Evolutionary conservation across 1,140 invertebrate species (phyloP).

Genomic region (Chironomus striatipennis): DNA sequence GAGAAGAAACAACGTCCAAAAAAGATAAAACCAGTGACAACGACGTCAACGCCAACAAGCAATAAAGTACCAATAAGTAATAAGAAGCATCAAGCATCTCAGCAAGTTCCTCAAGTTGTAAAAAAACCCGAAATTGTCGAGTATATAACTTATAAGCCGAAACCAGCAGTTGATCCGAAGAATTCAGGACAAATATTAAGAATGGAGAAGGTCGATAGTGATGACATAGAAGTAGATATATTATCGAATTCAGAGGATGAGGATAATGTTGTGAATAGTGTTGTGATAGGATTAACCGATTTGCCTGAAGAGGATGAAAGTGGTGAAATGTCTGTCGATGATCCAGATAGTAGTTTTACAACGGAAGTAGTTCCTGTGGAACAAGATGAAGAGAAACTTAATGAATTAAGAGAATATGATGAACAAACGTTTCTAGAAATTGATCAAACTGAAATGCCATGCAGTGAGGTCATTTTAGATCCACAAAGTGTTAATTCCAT

Average conservation of each 20-base stretch:
- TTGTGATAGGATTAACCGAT: background rate
- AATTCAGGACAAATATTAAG: background rate
- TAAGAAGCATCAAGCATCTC: background rate
- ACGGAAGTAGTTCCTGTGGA: background rate
- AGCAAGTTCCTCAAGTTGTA: background rate
- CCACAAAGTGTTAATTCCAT: constrained; percentile 42
- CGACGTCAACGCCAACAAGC: background rate
- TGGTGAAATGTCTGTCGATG: constrained; percentile 8
- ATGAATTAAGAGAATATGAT: constrained; percentile 27
- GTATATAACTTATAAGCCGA: background rate
- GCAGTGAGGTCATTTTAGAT: constrained; percentile 40
- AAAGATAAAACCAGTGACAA: background rate
- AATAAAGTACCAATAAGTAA: background rate
- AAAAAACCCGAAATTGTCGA: background rate
- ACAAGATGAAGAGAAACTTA: constrained; percentile 2
- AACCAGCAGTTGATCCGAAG: background rate
- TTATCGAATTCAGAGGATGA: constrained; percentile 15
- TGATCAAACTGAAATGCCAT: constrained; percentile 37
- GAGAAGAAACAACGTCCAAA: background rate
- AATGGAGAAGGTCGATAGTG: background rate
- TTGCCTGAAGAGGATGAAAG: background rate
- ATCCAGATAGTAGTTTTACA: background rate
- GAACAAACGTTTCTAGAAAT: constrained; percentile 28
- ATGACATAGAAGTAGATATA: constrained; percentile 12
- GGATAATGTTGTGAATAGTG: background rate